phyloP scores from a whole-genome alignment of 2,888 invertebrate species.

The Myathropa florea region DNA sequence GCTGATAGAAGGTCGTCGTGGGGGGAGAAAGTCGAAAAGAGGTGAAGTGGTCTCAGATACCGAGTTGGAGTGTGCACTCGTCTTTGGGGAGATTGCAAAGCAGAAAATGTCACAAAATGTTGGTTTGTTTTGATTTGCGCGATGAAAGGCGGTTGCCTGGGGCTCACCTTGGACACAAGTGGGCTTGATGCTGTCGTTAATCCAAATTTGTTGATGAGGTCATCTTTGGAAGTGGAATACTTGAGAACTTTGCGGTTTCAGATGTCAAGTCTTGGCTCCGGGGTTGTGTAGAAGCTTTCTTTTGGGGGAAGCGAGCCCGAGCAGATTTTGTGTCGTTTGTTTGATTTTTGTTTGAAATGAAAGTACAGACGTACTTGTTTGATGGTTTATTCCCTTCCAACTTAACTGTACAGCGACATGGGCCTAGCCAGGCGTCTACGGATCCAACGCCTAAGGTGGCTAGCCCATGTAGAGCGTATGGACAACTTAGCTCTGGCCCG shows the following conservation, averaged over 20 bases:
- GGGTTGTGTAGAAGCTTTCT: not conserved
- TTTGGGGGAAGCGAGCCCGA: no score
- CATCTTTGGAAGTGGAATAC: not conserved
- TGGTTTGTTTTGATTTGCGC: not conserved
- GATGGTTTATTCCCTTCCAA: no score
- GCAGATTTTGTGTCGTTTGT: no score
- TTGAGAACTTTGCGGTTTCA: not conserved
- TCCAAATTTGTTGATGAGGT: not conserved
- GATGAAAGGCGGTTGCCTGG: not conserved
- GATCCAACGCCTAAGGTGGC: no score
- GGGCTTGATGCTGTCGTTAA: not conserved
- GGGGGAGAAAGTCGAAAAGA: not conserved
- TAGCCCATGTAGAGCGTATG: no score
- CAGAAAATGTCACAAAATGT: not conserved
- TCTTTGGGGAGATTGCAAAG: not conserved
- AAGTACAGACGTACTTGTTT: no score
- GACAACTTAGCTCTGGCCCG: no score
- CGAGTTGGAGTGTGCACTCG: not conserved
- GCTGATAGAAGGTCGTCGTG: not conserved
- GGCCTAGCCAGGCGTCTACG: no score
- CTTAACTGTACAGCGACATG: no score
- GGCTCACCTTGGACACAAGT: not conserved
- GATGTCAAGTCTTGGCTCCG: not conserved
- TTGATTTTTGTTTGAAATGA: no score
- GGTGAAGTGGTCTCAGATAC: not conserved